phyloP scores from a whole-genome alignment of 2,113 vertebrate genomes.

The Verasper variegatus region DNA sequence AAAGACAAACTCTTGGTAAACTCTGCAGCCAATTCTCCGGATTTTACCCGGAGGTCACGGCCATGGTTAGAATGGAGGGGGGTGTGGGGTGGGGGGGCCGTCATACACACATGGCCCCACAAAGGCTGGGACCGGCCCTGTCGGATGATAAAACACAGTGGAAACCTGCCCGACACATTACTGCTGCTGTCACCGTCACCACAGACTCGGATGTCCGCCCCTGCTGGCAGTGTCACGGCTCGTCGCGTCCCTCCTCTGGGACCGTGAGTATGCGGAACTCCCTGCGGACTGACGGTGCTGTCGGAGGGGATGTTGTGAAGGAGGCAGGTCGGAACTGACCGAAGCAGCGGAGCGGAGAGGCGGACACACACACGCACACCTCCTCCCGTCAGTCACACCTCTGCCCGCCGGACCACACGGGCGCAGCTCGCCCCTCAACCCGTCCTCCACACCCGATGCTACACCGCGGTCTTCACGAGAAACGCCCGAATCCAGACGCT shows the following conservation, averaged over 20 bases:
- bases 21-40: too few relatives aligned
- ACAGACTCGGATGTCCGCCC: neutral
- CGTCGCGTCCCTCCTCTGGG: constrained; percentile 16
- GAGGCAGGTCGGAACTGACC: constrained; percentile 57
- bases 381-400: constrained; percentile 8
- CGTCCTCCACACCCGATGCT: neutral
- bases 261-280: constrained; percentile 77
- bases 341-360: constrained; percentile 26
- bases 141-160: neutral
- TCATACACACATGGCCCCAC: accelerated
- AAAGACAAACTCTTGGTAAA: too few relatives aligned
- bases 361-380: constrained; percentile 13
- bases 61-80: neutral
- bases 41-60: too few relatives aligned
- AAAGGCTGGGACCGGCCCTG: neutral
- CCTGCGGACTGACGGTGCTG: constrained; percentile 46
- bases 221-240: neutral
- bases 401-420: neutral
- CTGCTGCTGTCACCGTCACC: too few relatives aligned
- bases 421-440: neutral
- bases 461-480: neutral
- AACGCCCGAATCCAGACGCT: neutral
- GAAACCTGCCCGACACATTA: neutral
- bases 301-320: constrained; percentile 70
- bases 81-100: neutral